Evolutionary conservation across 2,888 invertebrate species (phyloP).

Genomic region (Mesorhabditis spiculigera): DNA sequence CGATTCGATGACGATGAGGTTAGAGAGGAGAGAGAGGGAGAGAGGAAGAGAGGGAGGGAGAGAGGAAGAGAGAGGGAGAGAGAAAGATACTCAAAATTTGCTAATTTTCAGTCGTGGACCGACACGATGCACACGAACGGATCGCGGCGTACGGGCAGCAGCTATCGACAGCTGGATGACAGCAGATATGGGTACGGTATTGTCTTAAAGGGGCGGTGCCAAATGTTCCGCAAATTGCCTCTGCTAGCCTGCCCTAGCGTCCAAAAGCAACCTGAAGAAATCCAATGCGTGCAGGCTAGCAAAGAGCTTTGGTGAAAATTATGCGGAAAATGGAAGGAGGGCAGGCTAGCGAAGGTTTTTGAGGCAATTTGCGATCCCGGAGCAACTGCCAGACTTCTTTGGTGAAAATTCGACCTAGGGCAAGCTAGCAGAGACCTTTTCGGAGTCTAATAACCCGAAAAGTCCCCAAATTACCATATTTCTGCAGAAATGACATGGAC

Average conservation of each 20-base stretch:
- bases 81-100: not conserved
- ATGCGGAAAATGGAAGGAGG: not conserved
- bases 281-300: too few species aligned
- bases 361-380: not conserved
- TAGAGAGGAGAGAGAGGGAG: not conserved
- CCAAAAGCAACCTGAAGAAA: too few species aligned
- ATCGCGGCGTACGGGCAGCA: conserved; percentile 26
- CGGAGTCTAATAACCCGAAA: not conserved
- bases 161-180: conserved; percentile 35
- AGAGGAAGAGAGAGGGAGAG: not conserved
- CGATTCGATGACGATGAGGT: not conserved
- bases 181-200: conserved; percentile 24
- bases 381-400: too few species aligned
- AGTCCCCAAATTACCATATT: conserved; percentile 6
- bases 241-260: too few species aligned
- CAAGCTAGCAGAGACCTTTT: too few species aligned
- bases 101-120: not conserved
- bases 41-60: not conserved
- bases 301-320: too few species aligned
- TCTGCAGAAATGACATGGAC: conserved; percentile 53
- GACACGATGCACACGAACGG: conserved; percentile 3
- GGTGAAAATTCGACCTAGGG: too few species aligned
- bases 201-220: conserved; percentile 12
- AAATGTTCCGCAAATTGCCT: conserved; percentile 17
- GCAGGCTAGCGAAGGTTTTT: not conserved